These are phyloP conservation scores for Anodontia alba DNA, from an alignment of 2,888 invertebrate genomes.

Conservation along the genomic window DNA sequence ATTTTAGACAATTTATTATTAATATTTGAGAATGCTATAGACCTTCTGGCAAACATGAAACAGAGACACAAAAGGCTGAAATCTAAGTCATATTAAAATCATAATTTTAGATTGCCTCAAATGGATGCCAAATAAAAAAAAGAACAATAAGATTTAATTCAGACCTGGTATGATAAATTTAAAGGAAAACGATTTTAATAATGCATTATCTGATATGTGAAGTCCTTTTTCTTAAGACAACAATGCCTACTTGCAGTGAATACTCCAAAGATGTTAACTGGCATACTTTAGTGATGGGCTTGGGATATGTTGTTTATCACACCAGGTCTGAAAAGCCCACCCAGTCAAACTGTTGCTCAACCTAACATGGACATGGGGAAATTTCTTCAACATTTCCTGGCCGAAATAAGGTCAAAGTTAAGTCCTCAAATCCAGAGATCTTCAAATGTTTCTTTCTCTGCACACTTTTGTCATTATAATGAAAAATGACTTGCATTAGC, in stretches of 20 bases:
- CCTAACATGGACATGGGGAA: not conserved
- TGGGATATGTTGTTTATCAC: not conserved
- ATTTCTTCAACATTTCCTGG: not conserved
- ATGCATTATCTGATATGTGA: too few relatives aligned
- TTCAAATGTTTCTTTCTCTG: too few relatives aligned
- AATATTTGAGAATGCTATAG: too few relatives aligned
- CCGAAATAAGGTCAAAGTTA: not conserved
- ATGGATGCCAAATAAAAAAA: conserved; percentile 53
- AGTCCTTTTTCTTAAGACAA: too few relatives aligned
- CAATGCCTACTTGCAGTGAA: too few relatives aligned
- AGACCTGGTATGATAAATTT: conserved; percentile 46
- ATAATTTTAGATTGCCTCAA: conserved; percentile 52
- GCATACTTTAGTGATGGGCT: too few relatives aligned
- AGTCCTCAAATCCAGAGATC: conserved; percentile 6
- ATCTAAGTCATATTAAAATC: conserved; percentile 41
- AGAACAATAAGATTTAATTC: conserved; percentile 34
- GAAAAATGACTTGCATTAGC: too few relatives aligned
- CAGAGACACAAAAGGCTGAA: conserved; percentile 56
- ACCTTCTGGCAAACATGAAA: conserved; percentile 46
- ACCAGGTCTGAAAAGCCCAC: conserved; percentile 47
- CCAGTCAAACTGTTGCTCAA: conserved; percentile 38
- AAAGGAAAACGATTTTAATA: too few relatives aligned
- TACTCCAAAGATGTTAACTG: too few relatives aligned
- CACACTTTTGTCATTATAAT: too few relatives aligned
- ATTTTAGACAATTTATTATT: too few relatives aligned